Conservation (phyloP, 2,113 vertebrate genomes). For the Lophura nycthemera region DNA sequence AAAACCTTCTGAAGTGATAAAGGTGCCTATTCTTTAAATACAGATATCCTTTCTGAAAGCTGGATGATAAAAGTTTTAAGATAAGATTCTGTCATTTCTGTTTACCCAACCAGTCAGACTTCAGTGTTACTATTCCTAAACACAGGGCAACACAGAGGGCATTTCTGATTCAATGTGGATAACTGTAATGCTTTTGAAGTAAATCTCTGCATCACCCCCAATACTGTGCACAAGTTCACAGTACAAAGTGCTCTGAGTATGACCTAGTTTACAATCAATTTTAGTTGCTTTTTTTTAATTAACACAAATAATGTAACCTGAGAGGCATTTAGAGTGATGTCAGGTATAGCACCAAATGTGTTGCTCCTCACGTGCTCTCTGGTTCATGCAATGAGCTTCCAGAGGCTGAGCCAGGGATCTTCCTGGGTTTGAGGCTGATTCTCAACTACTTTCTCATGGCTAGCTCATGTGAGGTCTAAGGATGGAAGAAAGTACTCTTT, state of each 20-base stretch:
- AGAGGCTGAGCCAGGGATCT: background rate
- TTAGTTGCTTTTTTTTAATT: background rate
- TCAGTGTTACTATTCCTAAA: background rate
- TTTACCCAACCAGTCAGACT: background rate
- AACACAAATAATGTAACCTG: background rate
- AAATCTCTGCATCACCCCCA: background rate
- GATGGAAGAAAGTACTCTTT: background rate
- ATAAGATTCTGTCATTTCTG: background rate
- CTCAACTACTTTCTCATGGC: background rate
- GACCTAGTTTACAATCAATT: accelerated
- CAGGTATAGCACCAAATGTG: background rate
- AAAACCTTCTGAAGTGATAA: background rate
- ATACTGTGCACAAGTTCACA: background rate
- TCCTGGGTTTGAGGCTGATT: background rate
- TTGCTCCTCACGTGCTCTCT: background rate
- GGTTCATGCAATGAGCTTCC: background rate
- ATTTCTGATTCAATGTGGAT: background rate
- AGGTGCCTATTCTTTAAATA: background rate
- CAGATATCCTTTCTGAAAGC: background rate
- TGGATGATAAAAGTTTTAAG: background rate
- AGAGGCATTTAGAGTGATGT: background rate
- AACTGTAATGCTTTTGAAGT: background rate
- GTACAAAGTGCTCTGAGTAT: background rate
- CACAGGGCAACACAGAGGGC: background rate
- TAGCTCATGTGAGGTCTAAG: background rate